Evolutionary conservation across 2,113 vertebrate genomes (phyloP).

Genomic region (Menidia beryllina): DNA sequence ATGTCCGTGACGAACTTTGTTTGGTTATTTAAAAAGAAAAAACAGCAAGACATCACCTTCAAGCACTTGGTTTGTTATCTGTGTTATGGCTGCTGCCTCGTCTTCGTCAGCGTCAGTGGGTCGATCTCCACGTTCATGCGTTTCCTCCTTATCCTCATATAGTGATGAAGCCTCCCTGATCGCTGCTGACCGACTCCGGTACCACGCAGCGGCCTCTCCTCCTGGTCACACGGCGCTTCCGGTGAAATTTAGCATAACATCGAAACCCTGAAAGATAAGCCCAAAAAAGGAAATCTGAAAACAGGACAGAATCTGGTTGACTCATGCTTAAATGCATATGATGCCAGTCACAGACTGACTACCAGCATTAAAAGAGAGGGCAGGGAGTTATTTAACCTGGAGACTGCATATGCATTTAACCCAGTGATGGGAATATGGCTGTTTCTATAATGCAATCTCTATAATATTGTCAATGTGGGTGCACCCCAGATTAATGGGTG

Average conservation of each 20-base stretch:
- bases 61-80: slow-evolving; percentile 22
- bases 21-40: not conserved
- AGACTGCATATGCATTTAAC: not conserved
- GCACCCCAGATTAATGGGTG: not conserved
- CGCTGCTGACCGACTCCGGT: slow-evolving; percentile 86
- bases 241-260: slow-evolving; percentile 97
- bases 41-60: slow-evolving; percentile 24
- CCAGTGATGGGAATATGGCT: not conserved
- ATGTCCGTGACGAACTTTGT: slow-evolving; percentile 8
- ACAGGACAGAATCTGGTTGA: not conserved
- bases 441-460: not conserved
- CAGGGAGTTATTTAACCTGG: not conserved
- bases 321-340: no score
- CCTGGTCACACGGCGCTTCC: slow-evolving; percentile 92
- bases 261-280: slow-evolving; percentile 85
- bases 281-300: not conserved
- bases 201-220: slow-evolving; percentile 95
- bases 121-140: slow-evolving; percentile 7
- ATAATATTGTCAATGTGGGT: not conserved
- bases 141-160: slow-evolving; percentile 75
- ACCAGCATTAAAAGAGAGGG: not conserved
- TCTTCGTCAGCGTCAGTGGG: not conserved
- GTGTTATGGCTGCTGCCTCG: slow-evolving; percentile 19
- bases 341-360: not conserved
- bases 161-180: slow-evolving; percentile 95